Base-by-base conservation (phyloP, 2,113 vertebrate genomes). In the Eupsittula cactorum region DNA sequence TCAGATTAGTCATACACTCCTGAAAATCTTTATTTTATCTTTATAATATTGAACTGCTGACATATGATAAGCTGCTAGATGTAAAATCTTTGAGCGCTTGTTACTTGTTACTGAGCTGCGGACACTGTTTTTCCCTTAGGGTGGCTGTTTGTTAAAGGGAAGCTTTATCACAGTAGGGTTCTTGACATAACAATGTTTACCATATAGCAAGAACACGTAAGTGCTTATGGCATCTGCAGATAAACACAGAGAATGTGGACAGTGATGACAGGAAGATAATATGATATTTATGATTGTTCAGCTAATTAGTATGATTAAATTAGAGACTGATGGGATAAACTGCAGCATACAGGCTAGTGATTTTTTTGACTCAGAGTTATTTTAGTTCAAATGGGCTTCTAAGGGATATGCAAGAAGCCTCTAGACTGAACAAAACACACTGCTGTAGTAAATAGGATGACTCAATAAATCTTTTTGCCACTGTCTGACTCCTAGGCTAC, bases 271-370 rank as follows among this genome's bases (percentile, higher is more conserved):
- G 88, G 57, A 86, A 57, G 47, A 65, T 83, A 95, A 84, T 85
- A 77, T 62, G 50, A 59, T 90, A 95, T 92, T 96, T 96, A 88
- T 86, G 67, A 88, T 87, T 64, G 82, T 91, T 83, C 80, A 57
- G 64, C 68, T 96, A 94, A 92, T 95, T 94, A 94, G 68, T 59
- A 39, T 84, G 77, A 92, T 94, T 79, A 73, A 92, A 94, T 93
- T 87, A 94, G 74, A 92, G 69, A 81, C 82, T 91, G 73, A 81
- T 92, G 77, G 69, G 21, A 69, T 90, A 84, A 92, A 74, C 64
- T 91, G 73, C 86, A 94, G 81, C 59, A 46, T 52, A 31, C 41
- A 82, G 57, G 27, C 76, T 69, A 81, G 77, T 47, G 29, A 31
- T 71, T 63, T 82, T 86, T 92, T 93, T 86, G 6, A 25, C 50